Conservation (phyloP, 2,888 invertebrate species). For the Hemicrepidius hirtus region DNA sequence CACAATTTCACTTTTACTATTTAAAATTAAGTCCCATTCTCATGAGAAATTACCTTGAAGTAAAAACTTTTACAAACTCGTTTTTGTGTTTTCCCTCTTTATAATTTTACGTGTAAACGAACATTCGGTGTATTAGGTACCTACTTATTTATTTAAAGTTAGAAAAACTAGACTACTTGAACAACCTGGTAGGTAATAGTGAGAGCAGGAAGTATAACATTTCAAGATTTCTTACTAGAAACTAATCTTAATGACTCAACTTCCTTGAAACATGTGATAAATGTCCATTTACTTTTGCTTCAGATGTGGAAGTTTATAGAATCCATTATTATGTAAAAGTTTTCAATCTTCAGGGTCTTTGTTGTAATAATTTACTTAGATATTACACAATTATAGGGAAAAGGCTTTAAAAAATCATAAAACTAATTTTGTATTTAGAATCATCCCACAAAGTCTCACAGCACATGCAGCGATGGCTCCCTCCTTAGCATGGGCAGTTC, state of each 20-base stretch:
- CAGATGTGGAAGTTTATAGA: background rate
- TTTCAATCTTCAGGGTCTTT: no score
- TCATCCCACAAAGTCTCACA: constrained; percentile 71
- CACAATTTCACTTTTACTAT: constrained; percentile 21
- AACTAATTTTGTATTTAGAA: no score
- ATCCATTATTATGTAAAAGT: background rate
- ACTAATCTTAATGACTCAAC: constrained; percentile 25
- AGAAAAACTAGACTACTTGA: constrained; percentile 12
- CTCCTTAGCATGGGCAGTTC: constrained; percentile 88
- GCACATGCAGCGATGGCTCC: constrained; percentile 83
- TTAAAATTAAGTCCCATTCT: constrained; percentile 6
- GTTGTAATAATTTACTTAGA: no score
- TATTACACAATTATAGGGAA: no score
- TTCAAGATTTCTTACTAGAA: constrained; percentile 25
- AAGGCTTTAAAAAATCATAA: no score
- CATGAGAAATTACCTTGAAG: constrained; percentile 18
- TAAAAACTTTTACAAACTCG: constrained; percentile 12
- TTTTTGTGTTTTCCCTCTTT: constrained; percentile 1
- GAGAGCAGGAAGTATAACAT: constrained; percentile 38
- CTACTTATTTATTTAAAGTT: constrained; percentile 2
- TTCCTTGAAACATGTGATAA: constrained; percentile 22
- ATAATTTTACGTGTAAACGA: background rate
- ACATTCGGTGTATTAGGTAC: background rate
- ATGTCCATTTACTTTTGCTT: constrained; percentile 24
- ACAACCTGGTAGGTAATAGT: background rate